Evolutionary conservation across 92 coral and sea anemone genomes (phyloP).

Genomic region (Metridium senile): DNA sequence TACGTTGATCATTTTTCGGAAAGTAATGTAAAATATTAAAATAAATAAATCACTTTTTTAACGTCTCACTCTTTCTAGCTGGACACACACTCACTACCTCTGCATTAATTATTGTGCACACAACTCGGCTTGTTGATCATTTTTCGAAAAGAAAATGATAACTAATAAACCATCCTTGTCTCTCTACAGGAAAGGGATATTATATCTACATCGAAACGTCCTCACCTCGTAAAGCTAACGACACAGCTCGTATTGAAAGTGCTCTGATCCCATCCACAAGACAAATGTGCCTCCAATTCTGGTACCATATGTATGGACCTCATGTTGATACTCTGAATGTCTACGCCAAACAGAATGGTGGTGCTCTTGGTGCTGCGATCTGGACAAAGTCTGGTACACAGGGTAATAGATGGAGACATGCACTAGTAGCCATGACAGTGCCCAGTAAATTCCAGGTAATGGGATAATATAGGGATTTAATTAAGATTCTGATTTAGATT

Average conservation of each 20-base stretch:
- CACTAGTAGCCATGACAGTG: constrained; percentile 70
- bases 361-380: constrained; percentile 69
- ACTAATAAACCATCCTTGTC: not conserved
- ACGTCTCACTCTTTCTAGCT: too few relatives aligned
- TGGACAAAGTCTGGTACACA: constrained; percentile 79
- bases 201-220: constrained; percentile 90
- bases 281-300: constrained; percentile 91
- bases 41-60: too few relatives aligned
- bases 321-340: constrained; percentile 87
- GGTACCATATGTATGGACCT: constrained; percentile 98
- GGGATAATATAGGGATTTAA: too few relatives aligned
- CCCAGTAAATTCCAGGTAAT: constrained; percentile 79
- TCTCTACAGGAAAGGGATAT: constrained; percentile 50
- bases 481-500: too few relatives aligned
- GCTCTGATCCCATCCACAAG: constrained; percentile 74
- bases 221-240: constrained; percentile 62
- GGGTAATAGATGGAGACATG: constrained; percentile 89
- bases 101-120: too few relatives aligned
- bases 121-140: too few relatives aligned
- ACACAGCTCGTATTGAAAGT: constrained; percentile 86
- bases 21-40: too few relatives aligned
- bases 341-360: constrained; percentile 65
- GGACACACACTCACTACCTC: too few relatives aligned
- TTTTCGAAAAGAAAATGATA: too few relatives aligned
- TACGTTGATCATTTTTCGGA: too few relatives aligned